Conservation (phyloP, 2,888 invertebrate species). For the Pseudanteris insignis region DNA sequence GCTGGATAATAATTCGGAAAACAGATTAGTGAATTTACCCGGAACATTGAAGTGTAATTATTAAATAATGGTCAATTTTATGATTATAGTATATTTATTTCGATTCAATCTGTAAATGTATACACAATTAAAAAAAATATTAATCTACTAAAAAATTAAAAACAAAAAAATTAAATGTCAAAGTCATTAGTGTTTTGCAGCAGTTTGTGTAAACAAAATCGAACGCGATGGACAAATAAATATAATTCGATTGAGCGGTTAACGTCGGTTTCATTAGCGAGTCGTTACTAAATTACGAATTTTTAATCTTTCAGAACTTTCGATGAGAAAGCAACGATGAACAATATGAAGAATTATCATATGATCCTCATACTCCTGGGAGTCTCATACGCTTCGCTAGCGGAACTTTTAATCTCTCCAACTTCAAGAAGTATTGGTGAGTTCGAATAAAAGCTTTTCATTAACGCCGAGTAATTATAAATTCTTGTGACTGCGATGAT, state of each 20-base stretch:
- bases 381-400: constrained; percentile 57
- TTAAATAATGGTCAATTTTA: too few species aligned
- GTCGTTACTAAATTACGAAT: constrained; percentile 6
- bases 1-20: background rate
- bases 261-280: constrained; percentile 3
- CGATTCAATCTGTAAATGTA: too few species aligned
- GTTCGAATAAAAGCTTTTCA: constrained; percentile 41
- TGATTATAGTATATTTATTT: too few species aligned
- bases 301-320: constrained; percentile 51
- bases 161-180: too few species aligned
- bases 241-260: too few species aligned
- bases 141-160: too few species aligned
- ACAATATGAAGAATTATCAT: constrained; percentile 57
- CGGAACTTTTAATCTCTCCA: constrained; percentile 58
- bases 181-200: too few species aligned
- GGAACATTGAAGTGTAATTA: too few species aligned
- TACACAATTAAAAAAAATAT: too few species aligned
- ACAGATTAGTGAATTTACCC: too few species aligned
- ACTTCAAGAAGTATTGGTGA: constrained; percentile 60
- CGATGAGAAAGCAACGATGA: constrained; percentile 60
- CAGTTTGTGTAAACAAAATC: too few species aligned
- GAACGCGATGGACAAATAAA: too few species aligned
- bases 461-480: constrained; percentile 16
- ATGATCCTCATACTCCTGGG: constrained; percentile 59
- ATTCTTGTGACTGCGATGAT: background rate